These are phyloP conservation scores for Epistrophella euchroma DNA, from an alignment of 2,888 invertebrate genomes.

Conservation along the genomic window DNA sequence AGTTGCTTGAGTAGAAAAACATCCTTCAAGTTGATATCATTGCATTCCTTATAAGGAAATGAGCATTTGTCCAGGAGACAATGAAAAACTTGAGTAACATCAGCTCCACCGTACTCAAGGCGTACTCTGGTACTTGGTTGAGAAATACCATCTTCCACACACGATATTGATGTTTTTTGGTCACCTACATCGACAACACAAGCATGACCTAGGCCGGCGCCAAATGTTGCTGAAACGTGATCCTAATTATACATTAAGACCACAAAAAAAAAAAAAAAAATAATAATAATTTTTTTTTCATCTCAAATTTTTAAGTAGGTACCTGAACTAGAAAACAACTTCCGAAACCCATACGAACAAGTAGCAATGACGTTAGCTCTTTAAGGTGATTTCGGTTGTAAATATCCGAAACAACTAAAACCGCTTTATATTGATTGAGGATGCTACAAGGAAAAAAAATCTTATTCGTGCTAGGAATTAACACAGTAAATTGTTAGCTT, in stretches of 20 bases:
- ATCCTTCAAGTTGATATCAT: slow-evolving; percentile 90
- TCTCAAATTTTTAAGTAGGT: neutral
- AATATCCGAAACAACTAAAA: slow-evolving; percentile 94
- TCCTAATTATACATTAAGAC: slow-evolving; percentile 84
- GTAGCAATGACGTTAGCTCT: slow-evolving; percentile 91
- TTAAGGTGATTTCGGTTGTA: slow-evolving; percentile 94
- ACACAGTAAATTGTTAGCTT: neutral
- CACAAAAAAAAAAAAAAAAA: neutral
- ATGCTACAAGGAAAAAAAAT: slow-evolving; percentile 83
- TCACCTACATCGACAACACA: slow-evolving; percentile 98
- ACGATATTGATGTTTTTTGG: slow-evolving; percentile 97
- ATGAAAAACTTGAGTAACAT: slow-evolving; percentile 94
- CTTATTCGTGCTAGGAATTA: neutral
- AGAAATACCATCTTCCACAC: slow-evolving; percentile 98
- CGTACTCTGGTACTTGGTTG: slow-evolving; percentile 92
- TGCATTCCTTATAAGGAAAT: slow-evolving; percentile 94
- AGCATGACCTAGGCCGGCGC: slow-evolving; percentile 92
- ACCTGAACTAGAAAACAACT: slow-evolving; percentile 86
- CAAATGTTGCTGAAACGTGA: slow-evolving; percentile 94
- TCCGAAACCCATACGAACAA: slow-evolving; percentile 93
- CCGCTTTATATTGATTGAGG: slow-evolving; percentile 92
- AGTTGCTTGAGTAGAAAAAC: slow-evolving; percentile 91
- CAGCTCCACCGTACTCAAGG: slow-evolving; percentile 95
- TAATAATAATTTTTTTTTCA: neutral
- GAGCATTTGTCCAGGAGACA: slow-evolving; percentile 95